Percentiles rank a stretch among this genome's conserved stretches.
phyloP scores from a whole-genome alignment of 2,797 vertebrate species.

The Typhlichthys subterraneus region DNA sequence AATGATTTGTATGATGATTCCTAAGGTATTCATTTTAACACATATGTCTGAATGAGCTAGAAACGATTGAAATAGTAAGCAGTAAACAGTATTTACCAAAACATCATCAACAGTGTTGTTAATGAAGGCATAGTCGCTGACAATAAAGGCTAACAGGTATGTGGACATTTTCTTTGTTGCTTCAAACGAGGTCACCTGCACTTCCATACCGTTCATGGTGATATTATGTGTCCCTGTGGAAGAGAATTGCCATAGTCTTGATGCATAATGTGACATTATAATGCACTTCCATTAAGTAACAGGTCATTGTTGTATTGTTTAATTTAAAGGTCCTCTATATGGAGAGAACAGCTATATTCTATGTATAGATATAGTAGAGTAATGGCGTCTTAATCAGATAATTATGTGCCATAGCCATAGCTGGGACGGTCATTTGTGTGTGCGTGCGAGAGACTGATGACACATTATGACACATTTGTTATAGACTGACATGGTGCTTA shows the following conservation, averaged over 20 bases:
- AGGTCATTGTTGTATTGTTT: too few species aligned
- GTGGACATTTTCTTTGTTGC: slow-evolving; percentile 89
- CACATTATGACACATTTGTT: too few species aligned
- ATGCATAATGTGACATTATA: too few species aligned
- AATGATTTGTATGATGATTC: not conserved
- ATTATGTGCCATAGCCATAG: too few species aligned
- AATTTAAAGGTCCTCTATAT: too few species aligned
- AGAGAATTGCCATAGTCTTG: not conserved
- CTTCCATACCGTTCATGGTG: accelerated
- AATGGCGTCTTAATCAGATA: too few species aligned
- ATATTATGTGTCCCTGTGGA: slow-evolving; percentile 18
- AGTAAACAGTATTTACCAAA: slow-evolving; percentile 65
- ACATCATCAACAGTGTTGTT: accelerated
- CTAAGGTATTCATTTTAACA: not conserved
- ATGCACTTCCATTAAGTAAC: too few species aligned
- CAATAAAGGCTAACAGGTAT: slow-evolving; percentile 91
- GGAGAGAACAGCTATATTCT: too few species aligned
- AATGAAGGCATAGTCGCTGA: slow-evolving; percentile 72
- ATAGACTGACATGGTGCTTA: too few species aligned
- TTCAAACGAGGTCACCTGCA: slow-evolving; percentile 68
- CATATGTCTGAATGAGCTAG: not conserved
- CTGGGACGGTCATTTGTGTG: too few species aligned
- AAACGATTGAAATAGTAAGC: not conserved
- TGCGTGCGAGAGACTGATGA: too few species aligned
- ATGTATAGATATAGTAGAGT: too few species aligned